Conservation (phyloP, 2,797 vertebrate genomes). For the Tauraco hartlaubi region DNA sequence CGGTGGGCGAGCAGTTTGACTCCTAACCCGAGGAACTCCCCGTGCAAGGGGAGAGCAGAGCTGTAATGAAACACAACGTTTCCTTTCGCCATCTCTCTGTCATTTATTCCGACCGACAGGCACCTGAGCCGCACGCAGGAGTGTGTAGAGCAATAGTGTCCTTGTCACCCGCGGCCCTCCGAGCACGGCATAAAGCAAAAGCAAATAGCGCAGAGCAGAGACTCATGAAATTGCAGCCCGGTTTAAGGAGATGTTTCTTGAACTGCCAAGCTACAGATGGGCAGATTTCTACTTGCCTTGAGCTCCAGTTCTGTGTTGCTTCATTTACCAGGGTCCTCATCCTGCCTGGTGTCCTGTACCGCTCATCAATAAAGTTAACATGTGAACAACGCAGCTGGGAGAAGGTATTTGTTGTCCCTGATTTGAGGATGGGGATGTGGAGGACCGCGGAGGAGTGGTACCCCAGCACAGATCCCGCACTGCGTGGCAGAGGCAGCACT, state of each 20-base stretch:
- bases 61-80: not conserved
- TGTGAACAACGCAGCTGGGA: accelerated
- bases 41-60: not conserved
- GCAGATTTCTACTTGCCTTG: not conserved
- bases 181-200: not conserved
- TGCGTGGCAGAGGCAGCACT: accelerated
- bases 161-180: not conserved
- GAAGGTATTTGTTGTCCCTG: not conserved
- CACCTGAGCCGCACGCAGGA: not conserved
- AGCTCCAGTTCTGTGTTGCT: not conserved
- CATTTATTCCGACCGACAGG: not conserved
- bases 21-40: slow-evolving; percentile 1
- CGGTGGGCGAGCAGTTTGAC: slow-evolving; percentile 23
- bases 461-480: not conserved
- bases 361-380: not conserved
- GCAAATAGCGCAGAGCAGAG: not conserved
- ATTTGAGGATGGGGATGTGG: not conserved
- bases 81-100: not conserved
- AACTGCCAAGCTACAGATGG: not conserved
- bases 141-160: not conserved
- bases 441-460: not conserved
- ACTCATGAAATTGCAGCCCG: accelerated
- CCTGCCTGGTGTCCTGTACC: not conserved
- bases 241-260: not conserved
- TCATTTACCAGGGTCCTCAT: not conserved